These are phyloP conservation scores for Pristionchus mayeri DNA, from an alignment of 2,888 invertebrate species.

Conservation along the genomic window DNA sequence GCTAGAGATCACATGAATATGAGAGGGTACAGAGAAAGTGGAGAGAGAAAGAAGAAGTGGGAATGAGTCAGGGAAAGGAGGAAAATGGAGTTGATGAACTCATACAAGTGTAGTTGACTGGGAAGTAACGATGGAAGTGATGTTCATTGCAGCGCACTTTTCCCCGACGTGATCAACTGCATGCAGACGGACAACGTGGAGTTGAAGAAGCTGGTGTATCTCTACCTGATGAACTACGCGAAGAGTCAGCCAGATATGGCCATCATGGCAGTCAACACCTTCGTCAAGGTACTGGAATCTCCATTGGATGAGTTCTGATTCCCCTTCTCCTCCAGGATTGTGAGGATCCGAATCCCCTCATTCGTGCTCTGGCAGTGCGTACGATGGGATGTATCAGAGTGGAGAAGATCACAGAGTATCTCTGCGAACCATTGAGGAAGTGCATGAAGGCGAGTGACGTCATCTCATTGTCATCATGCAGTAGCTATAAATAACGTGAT, in stretches of 20 bases:
- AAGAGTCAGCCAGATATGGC: conserved; percentile 99
- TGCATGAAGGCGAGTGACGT: conserved; percentile 78
- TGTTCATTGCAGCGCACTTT: conserved; percentile 83
- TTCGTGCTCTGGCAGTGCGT: conserved; percentile 95
- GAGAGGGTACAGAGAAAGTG: too few species aligned
- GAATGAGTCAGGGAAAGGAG: too few species aligned
- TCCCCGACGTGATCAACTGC: conserved; percentile 99
- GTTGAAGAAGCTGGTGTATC: conserved; percentile 96
- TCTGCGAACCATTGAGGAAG: conserved; percentile 95
- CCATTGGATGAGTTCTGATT: not conserved
- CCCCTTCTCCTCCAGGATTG: conserved; percentile 85
- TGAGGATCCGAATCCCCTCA: conserved; percentile 98
- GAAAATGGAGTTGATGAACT: too few species aligned
- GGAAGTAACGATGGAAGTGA: not conserved
- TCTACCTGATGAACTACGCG: conserved; percentile 99
- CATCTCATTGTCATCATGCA: too few species aligned
- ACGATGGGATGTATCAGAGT: conserved; percentile 99
- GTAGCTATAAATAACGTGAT: not conserved
- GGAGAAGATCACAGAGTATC: conserved; percentile 99
- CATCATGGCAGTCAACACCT: conserved; percentile 99
- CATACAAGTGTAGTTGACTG: too few species aligned
- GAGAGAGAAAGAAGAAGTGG: too few species aligned
- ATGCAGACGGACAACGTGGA: conserved; percentile 99
- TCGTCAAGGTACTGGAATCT: conserved; percentile 88
- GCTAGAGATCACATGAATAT: too few species aligned